Evolutionary conservation across 2,888 invertebrate genomes (phyloP), one percentile per base, ranked within the genome.

Genomic region (Bruchidius siliquastri): DNA sequence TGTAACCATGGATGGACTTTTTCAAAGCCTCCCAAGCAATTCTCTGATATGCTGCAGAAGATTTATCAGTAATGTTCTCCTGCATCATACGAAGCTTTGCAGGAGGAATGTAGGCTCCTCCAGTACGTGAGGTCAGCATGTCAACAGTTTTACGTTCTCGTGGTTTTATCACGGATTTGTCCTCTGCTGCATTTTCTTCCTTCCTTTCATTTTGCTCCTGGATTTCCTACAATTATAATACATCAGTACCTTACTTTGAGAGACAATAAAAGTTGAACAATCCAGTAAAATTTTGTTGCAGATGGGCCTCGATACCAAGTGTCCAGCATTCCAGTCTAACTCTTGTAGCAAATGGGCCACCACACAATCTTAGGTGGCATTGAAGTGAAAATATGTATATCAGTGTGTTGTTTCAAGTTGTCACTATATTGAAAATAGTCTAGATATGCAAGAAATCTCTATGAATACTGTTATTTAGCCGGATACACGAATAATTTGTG

Each of bases 1-100:
- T 97, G 79, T 95, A 93, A 80, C 99, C 99, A 83, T 99, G 98
- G 78, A 99, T 95, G 10, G 97, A 98, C 86, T 99, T 99, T 85
- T 99, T 99, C 22, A 99, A 87, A 0, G 98, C 97, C 88, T 99
- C 99, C 99, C 99, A 99, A 0, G 99, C 95, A 71, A 99, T 92
- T 79, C 99, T 89, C 86, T 99, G 99, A 87, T 96, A 99, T 0
- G 96, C 96, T 22, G 93, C 92, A 76, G 97, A 96, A n/a, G 93
- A 90, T 88, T 99, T 99, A 83, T 99, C 99, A 0, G 95, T 96
- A 72, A 99, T 97, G 85, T 95, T 93, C 0, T 94, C 95, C 87
- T 99, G 98, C 96, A 99, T 96, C 91, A 98, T 90, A 22, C 95
- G 90, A 68, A 99, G 88, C 83, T 95, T 96, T 0, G 99, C 99